Conservation (phyloP, 2,888 invertebrate species). For the Nipponacmea schrenckii region DNA sequence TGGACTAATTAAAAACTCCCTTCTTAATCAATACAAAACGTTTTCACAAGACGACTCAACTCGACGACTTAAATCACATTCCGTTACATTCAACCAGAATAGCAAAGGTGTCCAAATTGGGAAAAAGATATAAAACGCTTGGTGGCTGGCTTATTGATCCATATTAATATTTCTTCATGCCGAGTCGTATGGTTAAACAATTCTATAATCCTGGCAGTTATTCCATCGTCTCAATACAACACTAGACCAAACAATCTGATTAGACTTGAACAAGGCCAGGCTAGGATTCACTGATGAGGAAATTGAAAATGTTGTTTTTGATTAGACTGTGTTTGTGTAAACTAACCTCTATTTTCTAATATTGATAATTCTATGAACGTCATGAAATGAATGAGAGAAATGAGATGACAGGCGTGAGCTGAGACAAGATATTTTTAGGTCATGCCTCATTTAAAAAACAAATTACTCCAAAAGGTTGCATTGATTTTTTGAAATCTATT, state of each 20-base stretch:
- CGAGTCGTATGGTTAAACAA: constrained; percentile 2
- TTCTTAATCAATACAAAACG: no score
- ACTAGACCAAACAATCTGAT: not conserved
- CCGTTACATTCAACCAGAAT: not conserved
- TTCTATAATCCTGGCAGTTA: constrained; percentile 4
- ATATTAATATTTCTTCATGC: constrained; percentile 6
- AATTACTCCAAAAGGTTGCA: not conserved
- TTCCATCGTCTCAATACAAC: not conserved
- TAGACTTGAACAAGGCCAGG: not conserved
- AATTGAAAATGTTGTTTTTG: constrained; percentile 9
- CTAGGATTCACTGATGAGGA: constrained; percentile 1
- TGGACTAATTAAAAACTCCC: no score
- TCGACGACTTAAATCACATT: not conserved
- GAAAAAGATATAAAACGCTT: constrained; percentile 3
- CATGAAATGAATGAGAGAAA: not conserved
- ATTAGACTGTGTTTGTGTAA: constrained; percentile 2
- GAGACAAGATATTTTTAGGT: constrained; percentile 4
- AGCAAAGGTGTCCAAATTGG: not conserved
- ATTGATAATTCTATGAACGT: not conserved
- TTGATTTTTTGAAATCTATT: not conserved
- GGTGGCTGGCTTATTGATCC: not conserved
- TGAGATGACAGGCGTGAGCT: not conserved
- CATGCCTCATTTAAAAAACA: not conserved
- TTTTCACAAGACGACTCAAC: no score
- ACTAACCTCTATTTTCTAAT: constrained; percentile 3